Evolutionary conservation across 2,113 vertebrate species (phyloP).

Genomic region (Passer montanus): DNA sequence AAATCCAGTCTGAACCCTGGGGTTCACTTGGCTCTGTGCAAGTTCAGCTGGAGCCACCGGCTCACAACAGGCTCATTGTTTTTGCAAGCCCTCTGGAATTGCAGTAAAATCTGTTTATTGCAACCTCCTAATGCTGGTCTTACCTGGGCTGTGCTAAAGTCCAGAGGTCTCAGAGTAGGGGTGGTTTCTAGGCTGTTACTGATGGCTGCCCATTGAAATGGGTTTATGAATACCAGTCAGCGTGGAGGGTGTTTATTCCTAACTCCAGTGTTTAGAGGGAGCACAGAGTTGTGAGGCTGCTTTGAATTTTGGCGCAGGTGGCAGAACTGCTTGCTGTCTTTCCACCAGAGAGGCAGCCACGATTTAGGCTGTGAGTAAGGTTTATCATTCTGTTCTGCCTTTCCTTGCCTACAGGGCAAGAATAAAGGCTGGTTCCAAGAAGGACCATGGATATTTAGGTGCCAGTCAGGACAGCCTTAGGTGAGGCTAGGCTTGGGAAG

Average conservation of each 20-base stretch:
- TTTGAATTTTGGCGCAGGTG: not conserved
- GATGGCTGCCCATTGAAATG: not conserved
- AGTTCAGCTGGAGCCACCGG: not conserved
- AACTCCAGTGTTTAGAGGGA: not conserved
- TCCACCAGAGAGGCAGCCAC: not conserved
- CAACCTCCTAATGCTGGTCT: not conserved
- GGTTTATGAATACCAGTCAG: not conserved
- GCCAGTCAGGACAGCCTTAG: not conserved
- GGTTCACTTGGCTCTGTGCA: not conserved
- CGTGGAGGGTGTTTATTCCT: not conserved
- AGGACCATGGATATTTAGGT: not conserved
- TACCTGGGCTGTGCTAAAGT: not conserved
- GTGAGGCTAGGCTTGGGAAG: not conserved
- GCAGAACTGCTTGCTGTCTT: not conserved
- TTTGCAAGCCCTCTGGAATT: not conserved
- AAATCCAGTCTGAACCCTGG: not conserved
- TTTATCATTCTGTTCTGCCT: not conserved
- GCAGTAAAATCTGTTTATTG: not conserved
- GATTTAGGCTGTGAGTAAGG: not conserved
- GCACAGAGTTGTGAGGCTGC: not conserved
- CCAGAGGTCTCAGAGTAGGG: not conserved
- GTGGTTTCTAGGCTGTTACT: not conserved
- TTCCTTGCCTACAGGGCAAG: not conserved
- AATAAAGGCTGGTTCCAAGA: not conserved
- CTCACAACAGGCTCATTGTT: not conserved